Evolutionary conservation across 1,140 invertebrate species (phyloP).

Genomic region (Drosophila chauvacae): DNA sequence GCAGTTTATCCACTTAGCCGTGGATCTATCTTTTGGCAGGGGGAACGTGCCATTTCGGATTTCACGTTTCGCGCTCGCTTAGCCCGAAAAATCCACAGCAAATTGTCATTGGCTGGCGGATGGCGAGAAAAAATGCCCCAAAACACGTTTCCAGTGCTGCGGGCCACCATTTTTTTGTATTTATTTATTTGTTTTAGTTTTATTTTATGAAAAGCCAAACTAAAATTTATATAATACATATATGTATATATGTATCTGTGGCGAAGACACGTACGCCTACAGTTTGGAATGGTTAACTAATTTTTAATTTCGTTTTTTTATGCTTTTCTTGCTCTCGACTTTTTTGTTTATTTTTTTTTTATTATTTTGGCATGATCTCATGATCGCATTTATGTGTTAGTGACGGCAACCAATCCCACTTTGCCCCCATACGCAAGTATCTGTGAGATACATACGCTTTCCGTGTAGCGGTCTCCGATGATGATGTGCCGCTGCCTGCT

Average conservation of each 20-base stretch:
- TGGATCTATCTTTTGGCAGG: slow-evolving; percentile 33
- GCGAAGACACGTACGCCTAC: slow-evolving; percentile 68
- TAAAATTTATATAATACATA: slow-evolving; percentile 43
- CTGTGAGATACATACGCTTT: slow-evolving; percentile 45
- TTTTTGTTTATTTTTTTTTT: slow-evolving; percentile 5
- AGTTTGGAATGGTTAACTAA: slow-evolving; percentile 49
- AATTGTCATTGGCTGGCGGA: slow-evolving; percentile 65
- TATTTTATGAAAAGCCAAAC: slow-evolving; percentile 13
- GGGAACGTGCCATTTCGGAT: slow-evolving; percentile 63
- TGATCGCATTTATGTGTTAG: slow-evolving; percentile 27
- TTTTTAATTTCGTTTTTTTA: slow-evolving; percentile 36
- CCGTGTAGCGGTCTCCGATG: slow-evolving; percentile 25
- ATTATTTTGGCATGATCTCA: slow-evolving; percentile 59
- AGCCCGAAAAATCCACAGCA: slow-evolving; percentile 32
- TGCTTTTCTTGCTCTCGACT: slow-evolving; percentile 8
- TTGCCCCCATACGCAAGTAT: slow-evolving; percentile 40
- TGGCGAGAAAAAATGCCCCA: slow-evolving; percentile 52
- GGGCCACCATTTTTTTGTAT: slow-evolving; percentile 62
- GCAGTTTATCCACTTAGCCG: slow-evolving; percentile 13
- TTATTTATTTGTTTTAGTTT: slow-evolving; percentile 17
- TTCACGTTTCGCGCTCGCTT: slow-evolving; percentile 52
- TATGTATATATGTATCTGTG: slow-evolving; percentile 7
- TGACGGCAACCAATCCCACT: slow-evolving; percentile 55
- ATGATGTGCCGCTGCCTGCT: slow-evolving; percentile 31
- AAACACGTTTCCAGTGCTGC: slow-evolving; percentile 63